Evolutionary conservation across 2,797 vertebrate genomes (phyloP), one percentile per base, ranked within the genome.

Genomic region (Phrynocephalus forsythii): DNA sequence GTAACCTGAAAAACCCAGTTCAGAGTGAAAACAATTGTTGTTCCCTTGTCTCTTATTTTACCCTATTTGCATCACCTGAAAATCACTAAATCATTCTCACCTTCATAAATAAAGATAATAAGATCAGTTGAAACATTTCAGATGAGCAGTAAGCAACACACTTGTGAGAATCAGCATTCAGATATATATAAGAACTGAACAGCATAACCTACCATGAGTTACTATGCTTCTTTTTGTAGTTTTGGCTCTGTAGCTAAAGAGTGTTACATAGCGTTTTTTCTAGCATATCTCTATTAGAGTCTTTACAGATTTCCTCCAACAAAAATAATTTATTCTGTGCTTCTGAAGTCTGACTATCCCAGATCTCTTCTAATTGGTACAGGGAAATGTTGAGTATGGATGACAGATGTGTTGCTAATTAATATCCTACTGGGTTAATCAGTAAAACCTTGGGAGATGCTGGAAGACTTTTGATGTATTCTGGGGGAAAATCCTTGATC

Each of bases 351-450:
- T 95, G 95, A 94, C 93, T 96, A 95, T 95, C 84, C 94, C 91
- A 94, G 88, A 92, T 94, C 83, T 90, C 79, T 94, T 87, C 90
- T 96, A 95, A 94, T 96, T 96, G 95, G 95, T 94, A 93, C 92
- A 95, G 93, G 93, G 94, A 91, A 96, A 94, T 92, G 94, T 92
- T 95, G 95, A 94, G 86, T 95, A 95, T 95, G 94, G 95, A 95
- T 96, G 93, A 93, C 95, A 96, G 95, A 96, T 95, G 93, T 95
- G 95, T 91, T 91, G 92, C 91, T 96, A 96, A 97, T 97, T 96
- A 96, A 96, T 96, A 96, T 95, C 95, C 94, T 96, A 95, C 95
- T 96, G 95, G 90, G 94, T 95, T 96, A 96, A 96, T 96, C 96
- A 96, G 95, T 88, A 95, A 92, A 95, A 96, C 92, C 94, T 95